Evolutionary conservation across 1,140 invertebrate genomes (phyloP).

Genomic region (Zaprionus ornatus): DNA sequence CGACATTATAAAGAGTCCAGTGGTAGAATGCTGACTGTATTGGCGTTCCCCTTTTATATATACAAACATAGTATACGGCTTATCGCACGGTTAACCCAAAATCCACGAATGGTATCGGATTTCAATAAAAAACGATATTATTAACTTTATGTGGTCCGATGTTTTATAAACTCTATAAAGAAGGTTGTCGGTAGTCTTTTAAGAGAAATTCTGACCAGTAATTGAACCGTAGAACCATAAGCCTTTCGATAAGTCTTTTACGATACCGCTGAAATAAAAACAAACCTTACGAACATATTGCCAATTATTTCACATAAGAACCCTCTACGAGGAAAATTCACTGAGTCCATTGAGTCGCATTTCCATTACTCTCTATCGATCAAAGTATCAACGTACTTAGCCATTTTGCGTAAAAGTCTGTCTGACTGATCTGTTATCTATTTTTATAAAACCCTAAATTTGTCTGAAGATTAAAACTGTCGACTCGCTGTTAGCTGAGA

Average conservation of each 20-base stretch:
- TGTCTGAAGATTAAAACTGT: slow-evolving; percentile 28
- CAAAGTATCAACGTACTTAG: slow-evolving; percentile 16
- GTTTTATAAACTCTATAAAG: slow-evolving; percentile 60
- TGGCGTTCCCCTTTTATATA: slow-evolving; percentile 20
- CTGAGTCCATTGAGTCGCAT: background rate
- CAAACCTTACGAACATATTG: background rate
- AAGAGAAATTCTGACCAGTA: slow-evolving; percentile 34
- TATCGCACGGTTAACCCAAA: slow-evolving; percentile 28
- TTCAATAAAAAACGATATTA: slow-evolving; percentile 44
- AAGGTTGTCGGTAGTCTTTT: slow-evolving; percentile 47
- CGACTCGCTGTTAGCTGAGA: background rate
- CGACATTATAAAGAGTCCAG: slow-evolving; percentile 35
- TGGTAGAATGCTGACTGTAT: background rate
- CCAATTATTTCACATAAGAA: background rate
- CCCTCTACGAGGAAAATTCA: background rate
- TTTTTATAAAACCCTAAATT: slow-evolving; percentile 3
- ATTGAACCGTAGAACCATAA: slow-evolving; percentile 37
- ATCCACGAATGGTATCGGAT: slow-evolving; percentile 36
- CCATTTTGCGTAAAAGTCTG: background rate
- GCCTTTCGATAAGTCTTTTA: slow-evolving; percentile 47
- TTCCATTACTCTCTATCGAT: slow-evolving; percentile 9
- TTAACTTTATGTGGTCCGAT: slow-evolving; percentile 37
- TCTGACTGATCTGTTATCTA: slow-evolving; percentile 16
- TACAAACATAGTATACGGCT: slow-evolving; percentile 7
- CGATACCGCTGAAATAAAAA: slow-evolving; percentile 14